Evolutionary conservation across 2,888 invertebrate genomes (phyloP), one percentile per base, ranked within the genome.

Genomic region (Eristalis intricaria): DNA sequence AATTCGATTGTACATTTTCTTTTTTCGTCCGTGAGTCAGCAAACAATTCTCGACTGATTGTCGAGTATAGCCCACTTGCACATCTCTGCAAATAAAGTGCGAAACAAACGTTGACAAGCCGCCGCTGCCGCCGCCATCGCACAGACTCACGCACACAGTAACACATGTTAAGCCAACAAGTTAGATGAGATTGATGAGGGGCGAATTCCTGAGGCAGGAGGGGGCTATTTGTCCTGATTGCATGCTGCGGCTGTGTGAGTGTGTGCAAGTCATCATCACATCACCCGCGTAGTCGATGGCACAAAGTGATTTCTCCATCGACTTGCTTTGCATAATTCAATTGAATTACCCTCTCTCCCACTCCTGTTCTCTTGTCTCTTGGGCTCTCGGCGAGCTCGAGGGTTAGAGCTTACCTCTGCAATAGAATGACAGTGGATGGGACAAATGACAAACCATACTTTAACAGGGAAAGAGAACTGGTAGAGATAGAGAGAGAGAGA

Each of bases 291-390:
- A n/a, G 63, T 13, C 32, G 63, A 35, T 64, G 64, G 19, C 19
- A 23, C 35, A 4, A 74, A 64, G 38, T 56, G 56, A 40, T n/a
- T 32, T 35, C 75, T 58, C 64, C 69, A 58, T 69, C 32, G 38
- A 64, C 58, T 50, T 68, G 73, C 65, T 87, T 83, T 64, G 76
- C 87, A 87, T 83, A 83, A 87, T 79, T 79, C 73, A 87, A 83
- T 79, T 83, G 83, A 70, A 79, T 79, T 79, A 63, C 66, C 56
- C 40, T 40, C n/a, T 19, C n/a, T 19, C 23, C 40, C 10, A 22
- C 50, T 7, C 66, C n/a, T 22, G 19, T 65, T 19, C 11, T 4
- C 5, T 32, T 5, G 11, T 40, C 38, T 38, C 29, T 2, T 38
- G n/a, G 63, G 26, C 32, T 50, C 35, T 19, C 8, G 19, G 2